phyloP scores from a whole-genome alignment of 2,797 vertebrate species.

The Hozukius guyotensis region DNA sequence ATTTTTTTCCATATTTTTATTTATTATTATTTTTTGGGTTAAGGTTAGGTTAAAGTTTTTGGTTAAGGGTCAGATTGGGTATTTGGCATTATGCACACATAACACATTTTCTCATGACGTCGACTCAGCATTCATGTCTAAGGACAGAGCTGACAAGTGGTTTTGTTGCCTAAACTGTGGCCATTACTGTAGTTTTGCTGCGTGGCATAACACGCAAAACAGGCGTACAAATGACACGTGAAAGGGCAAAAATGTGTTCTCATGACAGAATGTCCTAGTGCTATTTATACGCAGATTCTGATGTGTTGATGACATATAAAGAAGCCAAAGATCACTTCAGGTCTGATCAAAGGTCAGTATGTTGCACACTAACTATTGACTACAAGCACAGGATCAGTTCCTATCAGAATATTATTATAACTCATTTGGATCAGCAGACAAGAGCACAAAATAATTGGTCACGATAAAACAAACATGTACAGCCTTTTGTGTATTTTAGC shows the following conservation, averaged over 20 bases:
- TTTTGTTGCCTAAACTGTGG: no score
- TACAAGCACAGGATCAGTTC: neutral
- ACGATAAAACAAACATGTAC: neutral
- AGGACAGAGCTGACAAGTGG: neutral
- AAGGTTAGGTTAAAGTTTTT: neutral
- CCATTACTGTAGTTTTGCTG: no score
- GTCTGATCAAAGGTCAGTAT: neutral
- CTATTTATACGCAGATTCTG: neutral
- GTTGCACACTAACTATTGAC: neutral
- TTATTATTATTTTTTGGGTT: neutral
- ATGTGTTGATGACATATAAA: neutral
- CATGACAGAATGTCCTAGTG: no score
- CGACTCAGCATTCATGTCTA: neutral
- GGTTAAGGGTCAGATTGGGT: neutral
- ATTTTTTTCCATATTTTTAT: neutral
- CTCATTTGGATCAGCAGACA: neutral
- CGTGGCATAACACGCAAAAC: no score
- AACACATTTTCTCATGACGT: neutral
- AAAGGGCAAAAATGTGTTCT: no score
- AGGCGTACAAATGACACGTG: no score
- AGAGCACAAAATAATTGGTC: neutral
- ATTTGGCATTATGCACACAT: neutral
- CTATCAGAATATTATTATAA: neutral
- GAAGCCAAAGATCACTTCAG: neutral
- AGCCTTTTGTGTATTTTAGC: neutral